Percentiles rank a stretch among this genome's conserved stretches.
These are phyloP conservation scores for Drosophila subsilvestris DNA, from an alignment of 2,888 invertebrate genomes.

Conservation along the genomic window DNA sequence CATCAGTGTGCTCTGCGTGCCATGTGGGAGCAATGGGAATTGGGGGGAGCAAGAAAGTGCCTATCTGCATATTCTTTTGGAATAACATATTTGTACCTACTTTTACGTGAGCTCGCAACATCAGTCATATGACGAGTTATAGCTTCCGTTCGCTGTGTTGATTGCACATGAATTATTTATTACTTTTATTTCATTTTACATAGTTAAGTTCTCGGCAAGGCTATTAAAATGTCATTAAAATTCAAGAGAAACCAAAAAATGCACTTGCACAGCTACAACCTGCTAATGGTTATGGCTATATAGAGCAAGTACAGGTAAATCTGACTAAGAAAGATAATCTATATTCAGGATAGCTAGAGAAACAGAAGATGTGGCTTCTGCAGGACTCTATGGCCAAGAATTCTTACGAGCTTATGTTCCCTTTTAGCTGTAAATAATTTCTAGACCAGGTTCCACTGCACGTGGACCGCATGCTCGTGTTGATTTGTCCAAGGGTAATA, in stretches of 20 bases:
- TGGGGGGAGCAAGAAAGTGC: no score
- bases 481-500: slow-evolving; percentile 65
- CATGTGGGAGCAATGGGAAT: no score
- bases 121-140: slow-evolving; percentile 5
- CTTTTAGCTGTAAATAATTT: not conserved
- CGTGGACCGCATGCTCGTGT: slow-evolving; percentile 18
- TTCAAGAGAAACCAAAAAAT: slow-evolving; percentile 4
- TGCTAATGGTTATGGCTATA: slow-evolving; percentile 23
- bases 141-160: slow-evolving; percentile 2
- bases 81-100: not conserved
- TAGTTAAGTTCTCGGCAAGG: slow-evolving; percentile 4
- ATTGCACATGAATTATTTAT: slow-evolving; percentile 11
- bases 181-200: not conserved
- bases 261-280: not conserved
- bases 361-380: not conserved
- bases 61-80: no score
- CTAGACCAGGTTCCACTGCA: slow-evolving; percentile 22
- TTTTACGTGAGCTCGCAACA: slow-evolving; percentile 30
- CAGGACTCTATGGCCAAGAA: not conserved
- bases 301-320: slow-evolving; percentile 17
- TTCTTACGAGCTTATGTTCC: not conserved
- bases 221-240: slow-evolving; percentile 25
- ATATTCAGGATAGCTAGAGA: no score
- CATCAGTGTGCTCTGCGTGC: no score
- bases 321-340: not conserved